A percentile compares a stretch with the other conserved stretches of the same genome.
phyloP scores from a whole-genome alignment of 2,797 vertebrate genomes.

The Spatula versicolor region DNA sequence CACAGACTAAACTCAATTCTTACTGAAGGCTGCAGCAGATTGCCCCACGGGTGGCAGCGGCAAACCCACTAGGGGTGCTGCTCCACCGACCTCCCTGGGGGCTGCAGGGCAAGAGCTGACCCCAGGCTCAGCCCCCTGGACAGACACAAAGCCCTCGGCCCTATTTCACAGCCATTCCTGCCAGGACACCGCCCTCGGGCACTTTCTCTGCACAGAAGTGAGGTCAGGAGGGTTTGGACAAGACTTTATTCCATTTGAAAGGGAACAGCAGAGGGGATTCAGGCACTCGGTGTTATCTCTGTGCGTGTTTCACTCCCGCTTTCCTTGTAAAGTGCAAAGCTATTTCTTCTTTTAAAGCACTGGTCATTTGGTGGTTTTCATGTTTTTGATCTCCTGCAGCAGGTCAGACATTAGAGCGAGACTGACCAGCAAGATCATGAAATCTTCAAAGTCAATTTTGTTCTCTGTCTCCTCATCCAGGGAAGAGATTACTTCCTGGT shows the following conservation, averaged over 20 bases:
- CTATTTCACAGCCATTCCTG: neutral
- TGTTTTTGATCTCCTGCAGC: slow-evolving; percentile 72
- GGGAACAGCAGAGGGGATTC: neutral
- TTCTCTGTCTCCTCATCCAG: slow-evolving; percentile 74
- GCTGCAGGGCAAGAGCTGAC: neutral
- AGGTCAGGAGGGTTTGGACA: neutral
- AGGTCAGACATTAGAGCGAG: slow-evolving; percentile 78
- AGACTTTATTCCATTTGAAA: slow-evolving; percentile 42
- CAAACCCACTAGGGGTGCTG: neutral
- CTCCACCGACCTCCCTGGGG: too few relatives aligned
- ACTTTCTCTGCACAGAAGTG: neutral
- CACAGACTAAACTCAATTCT: neutral
- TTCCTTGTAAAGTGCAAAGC: neutral
- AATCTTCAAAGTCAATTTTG: slow-evolving; percentile 81
- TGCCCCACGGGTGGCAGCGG: fast-evolving
- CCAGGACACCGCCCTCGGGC: neutral
- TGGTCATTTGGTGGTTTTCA: slow-evolving; percentile 62
- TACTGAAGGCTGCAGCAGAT: neutral
- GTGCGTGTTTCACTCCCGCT: neutral
- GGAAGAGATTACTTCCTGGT: slow-evolving; percentile 79
- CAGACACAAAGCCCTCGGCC: neutral
- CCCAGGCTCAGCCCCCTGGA: fast-evolving
- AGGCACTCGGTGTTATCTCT: neutral
- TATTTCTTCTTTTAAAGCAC: neutral
- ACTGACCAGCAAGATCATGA: slow-evolving; percentile 79